Base-by-base conservation (phyloP, 2,888 invertebrate genomes). In the Ephialtes manifestator region DNA sequence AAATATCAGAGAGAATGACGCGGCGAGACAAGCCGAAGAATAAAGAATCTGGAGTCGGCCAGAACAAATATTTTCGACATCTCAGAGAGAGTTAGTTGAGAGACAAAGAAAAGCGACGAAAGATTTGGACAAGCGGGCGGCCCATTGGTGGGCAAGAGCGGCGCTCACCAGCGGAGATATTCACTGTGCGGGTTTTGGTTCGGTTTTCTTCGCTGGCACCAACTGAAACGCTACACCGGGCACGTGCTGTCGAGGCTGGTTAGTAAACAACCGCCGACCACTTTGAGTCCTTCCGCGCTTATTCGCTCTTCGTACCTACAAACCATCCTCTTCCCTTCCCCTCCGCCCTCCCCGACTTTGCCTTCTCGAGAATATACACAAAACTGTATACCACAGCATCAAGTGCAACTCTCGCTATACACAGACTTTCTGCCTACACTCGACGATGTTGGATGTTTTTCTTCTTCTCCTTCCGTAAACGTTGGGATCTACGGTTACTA, bases 221-320 rank as follows among this genome's bases (percentile, higher is more conserved):
- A 63, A 78, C 53, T 78, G 67, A 79, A 81, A 84, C 67, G 63
- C 65, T 70, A 83, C 77, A 68, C 80, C 68, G 46, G 55, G 51
- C 77, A 65, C 65, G 67, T 65, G 82, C 77, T 68, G 72, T 24
- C 51, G 81, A 85, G 60, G 28, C 35, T 71, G 68, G 58, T 72
- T 72, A 28, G 84, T 77, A 81, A 84, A 84, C 84, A 84, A 84
- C 58, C 76, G 68, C 75, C 46, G 67, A 84, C 55, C 67, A 75
- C 79, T 79, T 76, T 79, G 72, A 71, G 51, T 77, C 76, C 53
- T 46, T 80, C 63, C 39, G 43, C 71, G 46, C 63, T 60, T 53
- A 46, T 43, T 58, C 43, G 51, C 53, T 48, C 28, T 51, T 35
- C 43, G 31, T 71, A 53, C 28, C 10, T 48, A 15, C 20, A 39